Conservation (phyloP, 2,888 invertebrate species). For the Pyrrhia umbra region DNA sequence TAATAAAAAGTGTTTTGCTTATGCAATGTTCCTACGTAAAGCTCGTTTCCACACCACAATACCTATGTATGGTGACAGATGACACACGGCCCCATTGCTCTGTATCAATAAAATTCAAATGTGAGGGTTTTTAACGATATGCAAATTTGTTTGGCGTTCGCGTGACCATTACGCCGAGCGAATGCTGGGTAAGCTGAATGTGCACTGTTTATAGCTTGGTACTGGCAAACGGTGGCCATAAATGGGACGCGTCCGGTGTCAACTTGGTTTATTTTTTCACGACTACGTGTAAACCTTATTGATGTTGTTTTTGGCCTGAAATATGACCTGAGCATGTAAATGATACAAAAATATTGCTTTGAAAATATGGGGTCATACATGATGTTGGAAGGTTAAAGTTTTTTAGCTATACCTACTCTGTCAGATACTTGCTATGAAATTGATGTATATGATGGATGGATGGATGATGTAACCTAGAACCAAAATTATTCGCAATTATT, state of each 20-base stretch:
- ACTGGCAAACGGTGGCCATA: conserved; percentile 64
- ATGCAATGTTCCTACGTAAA: neutral
- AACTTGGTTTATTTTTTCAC: conserved; percentile 2
- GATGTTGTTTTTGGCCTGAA: neutral
- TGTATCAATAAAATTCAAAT: conserved; percentile 37
- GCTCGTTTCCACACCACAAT: neutral
- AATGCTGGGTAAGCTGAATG: conserved; percentile 20
- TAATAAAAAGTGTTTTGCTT: neutral
- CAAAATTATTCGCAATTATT: no score
- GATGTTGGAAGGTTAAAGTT: no score
- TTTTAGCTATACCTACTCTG: no score
- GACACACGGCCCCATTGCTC: conserved; percentile 13
- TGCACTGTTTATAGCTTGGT: conserved; percentile 62
- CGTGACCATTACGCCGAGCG: neutral
- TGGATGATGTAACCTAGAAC: no score
- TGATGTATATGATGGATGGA: no score
- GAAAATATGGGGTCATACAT: neutral
- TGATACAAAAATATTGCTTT: neutral
- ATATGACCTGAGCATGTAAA: neutral
- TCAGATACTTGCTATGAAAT: no score
- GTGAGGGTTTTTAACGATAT: conserved; percentile 28
- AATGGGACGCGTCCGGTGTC: conserved; percentile 54
- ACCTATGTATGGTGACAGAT: neutral
- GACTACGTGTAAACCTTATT: conserved; percentile 18
- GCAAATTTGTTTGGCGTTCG: conserved; percentile 22